Percentiles rank a stretch among this genome's conserved stretches.
Conservation (phyloP, 2,888 invertebrate species). For the Drosophila pseudotalamancana region DNA sequence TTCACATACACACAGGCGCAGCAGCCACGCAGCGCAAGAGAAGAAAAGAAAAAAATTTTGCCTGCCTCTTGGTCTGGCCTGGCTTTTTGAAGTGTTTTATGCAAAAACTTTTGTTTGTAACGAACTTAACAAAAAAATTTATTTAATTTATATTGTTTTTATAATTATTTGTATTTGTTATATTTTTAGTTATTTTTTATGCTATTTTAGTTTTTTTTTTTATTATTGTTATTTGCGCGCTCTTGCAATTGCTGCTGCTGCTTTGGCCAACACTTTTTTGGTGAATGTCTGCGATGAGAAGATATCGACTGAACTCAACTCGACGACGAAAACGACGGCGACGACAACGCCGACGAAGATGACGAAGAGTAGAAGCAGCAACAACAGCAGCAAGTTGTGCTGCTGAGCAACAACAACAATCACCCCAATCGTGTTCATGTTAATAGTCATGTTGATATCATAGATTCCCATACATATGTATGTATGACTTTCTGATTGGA, state of each 20-base stretch:
- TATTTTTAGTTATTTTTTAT: neutral
- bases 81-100: conserved; percentile 6
- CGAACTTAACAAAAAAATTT: conserved; percentile 12
- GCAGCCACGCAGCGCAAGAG: conserved; percentile 48
- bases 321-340: conserved; percentile 18
- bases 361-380: neutral
- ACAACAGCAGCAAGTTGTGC: conserved; percentile 29
- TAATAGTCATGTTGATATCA: neutral
- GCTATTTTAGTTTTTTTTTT: neutral
- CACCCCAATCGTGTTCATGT: neutral
- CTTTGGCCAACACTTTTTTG: conserved; percentile 50
- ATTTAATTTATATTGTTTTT: conserved; percentile 4
- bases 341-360: conserved; percentile 3
- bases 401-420: conserved; percentile 12
- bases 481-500: neutral
- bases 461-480: neutral
- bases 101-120: conserved; percentile 21
- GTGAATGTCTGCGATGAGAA: conserved; percentile 47
- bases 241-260: conserved; percentile 23
- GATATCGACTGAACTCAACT: conserved; percentile 50
- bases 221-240: conserved; percentile 17
- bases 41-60: neutral
- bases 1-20: conserved; percentile 18
- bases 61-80: neutral
- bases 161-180: conserved; percentile 4